Evolutionary conservation across 2,113 vertebrate species (phyloP).

Genomic region (Bucco capensis): DNA sequence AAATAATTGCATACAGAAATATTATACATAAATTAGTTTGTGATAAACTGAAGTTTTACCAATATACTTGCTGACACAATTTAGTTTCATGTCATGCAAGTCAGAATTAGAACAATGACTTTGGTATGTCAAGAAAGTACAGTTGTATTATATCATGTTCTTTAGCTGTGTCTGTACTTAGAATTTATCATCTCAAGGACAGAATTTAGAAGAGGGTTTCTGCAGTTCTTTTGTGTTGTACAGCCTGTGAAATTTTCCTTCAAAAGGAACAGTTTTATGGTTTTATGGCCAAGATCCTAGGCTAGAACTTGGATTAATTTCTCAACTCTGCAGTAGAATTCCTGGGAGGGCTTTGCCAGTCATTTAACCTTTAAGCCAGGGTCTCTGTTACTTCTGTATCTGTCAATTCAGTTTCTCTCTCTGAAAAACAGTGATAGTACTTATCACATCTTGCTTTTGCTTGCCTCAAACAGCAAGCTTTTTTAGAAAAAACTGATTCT

Average conservation of each 20-base stretch:
- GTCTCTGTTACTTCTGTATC: neutral
- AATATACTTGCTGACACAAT: neutral
- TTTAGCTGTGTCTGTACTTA: neutral
- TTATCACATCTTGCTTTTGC: neutral
- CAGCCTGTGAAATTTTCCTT: neutral
- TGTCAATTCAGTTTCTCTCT: neutral
- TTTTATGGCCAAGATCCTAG: neutral
- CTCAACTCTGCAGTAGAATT: neutral
- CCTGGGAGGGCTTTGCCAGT: neutral
- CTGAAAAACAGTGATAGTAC: neutral
- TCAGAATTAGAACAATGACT: neutral
- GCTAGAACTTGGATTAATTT: neutral
- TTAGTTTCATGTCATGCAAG: neutral
- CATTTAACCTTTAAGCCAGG: neutral
- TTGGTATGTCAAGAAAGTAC: neutral
- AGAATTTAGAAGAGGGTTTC: neutral
- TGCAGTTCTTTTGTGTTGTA: neutral
- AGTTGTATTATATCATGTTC: neutral
- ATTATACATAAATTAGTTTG: neutral
- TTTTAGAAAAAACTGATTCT: neutral
- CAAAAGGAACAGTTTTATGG: neutral
- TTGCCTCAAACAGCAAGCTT: neutral
- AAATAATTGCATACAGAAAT: neutral
- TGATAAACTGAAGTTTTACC: neutral
- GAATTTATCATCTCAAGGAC: neutral